Evolutionary conservation across 2,113 vertebrate species (phyloP).

Genomic region (Odocoileus virginianus): DNA sequence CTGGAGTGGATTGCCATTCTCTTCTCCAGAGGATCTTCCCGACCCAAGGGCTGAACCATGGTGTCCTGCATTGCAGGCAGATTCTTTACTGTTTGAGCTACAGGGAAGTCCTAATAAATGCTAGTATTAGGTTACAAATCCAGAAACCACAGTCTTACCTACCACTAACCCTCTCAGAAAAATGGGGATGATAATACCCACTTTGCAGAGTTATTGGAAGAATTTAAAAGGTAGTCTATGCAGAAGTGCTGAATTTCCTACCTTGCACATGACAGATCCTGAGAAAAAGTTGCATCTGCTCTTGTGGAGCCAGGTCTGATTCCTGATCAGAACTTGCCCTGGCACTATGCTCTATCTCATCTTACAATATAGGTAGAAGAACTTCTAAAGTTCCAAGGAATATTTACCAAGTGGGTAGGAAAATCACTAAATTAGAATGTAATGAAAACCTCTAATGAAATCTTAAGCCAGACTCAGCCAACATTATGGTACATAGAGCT

Average conservation of each 20-base stretch:
- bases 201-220: neutral
- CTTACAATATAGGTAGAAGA: neutral
- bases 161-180: neutral
- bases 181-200: neutral
- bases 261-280: neutral
- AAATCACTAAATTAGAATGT: neutral
- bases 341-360: neutral
- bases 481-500: neutral
- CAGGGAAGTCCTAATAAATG: neutral
- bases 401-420: neutral
- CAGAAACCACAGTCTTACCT: neutral
- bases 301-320: neutral
- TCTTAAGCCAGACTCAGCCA: neutral
- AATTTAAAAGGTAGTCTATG: neutral
- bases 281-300: neutral
- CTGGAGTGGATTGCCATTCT: neutral
- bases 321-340: neutral
- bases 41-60: neutral
- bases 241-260: neutral
- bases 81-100: neutral
- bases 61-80: neutral
- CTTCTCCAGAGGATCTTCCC: neutral
- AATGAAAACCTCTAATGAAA: neutral
- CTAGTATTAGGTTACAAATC: neutral
- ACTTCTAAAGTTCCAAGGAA: neutral